Evolutionary conservation across 2,113 vertebrate species (phyloP).

Genomic region (Herpetotheres cachinnans): DNA sequence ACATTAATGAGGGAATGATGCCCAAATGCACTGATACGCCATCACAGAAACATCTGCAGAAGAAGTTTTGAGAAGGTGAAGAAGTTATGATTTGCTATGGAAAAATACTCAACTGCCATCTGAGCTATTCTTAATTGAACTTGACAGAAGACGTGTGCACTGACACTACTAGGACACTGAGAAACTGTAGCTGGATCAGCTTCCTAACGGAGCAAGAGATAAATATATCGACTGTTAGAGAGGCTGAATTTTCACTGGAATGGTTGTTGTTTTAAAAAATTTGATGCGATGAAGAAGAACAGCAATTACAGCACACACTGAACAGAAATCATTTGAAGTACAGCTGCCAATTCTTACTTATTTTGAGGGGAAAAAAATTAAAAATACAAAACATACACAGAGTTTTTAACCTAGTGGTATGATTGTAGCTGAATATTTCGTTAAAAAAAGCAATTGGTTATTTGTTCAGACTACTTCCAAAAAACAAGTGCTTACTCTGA

Average conservation of each 20-base stretch:
- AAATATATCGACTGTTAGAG: slow-evolving; percentile 9
- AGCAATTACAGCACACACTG: neutral
- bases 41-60: neutral
- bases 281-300: neutral
- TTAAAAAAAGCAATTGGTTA: neutral
- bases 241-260: neutral
- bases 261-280: neutral
- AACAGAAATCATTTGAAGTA: neutral
- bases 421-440: neutral
- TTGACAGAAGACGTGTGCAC: slow-evolving; percentile 48
- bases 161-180: slow-evolving; percentile 33
- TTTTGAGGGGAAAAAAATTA: neutral
- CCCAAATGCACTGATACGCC: neutral
- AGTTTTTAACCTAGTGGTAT: neutral
- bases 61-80: slow-evolving; percentile 14
- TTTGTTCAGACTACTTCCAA: neutral
- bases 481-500: neutral
- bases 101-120: slow-evolving; percentile 44
- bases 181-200: slow-evolving; percentile 35
- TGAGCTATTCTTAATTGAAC: slow-evolving; percentile 34
- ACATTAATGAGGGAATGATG: neutral
- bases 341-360: neutral
- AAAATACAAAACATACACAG: neutral
- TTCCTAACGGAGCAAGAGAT: slow-evolving; percentile 22
- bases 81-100: slow-evolving; percentile 19